These are phyloP conservation scores for Hippocampus kuda DNA, from an alignment of 2,797 vertebrate species.

Conservation along the genomic window DNA sequence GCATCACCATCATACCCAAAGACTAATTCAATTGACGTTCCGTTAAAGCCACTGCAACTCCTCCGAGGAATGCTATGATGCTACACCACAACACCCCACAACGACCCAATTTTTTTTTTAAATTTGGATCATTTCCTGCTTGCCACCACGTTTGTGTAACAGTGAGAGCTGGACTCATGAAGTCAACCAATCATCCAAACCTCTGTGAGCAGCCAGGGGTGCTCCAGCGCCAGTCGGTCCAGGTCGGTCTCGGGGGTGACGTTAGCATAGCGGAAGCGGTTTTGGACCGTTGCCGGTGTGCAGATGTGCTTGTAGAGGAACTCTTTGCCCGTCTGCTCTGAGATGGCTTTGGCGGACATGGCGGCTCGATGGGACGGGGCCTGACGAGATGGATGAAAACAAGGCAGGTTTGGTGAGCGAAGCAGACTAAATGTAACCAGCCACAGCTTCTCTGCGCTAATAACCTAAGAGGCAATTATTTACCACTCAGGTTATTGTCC, in stretches of 20 bases:
- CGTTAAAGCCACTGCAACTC: slow-evolving; percentile 7
- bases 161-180: background rate
- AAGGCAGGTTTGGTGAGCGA: background rate
- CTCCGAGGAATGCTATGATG: slow-evolving; percentile 8
- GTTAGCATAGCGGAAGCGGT: slow-evolving; percentile 83
- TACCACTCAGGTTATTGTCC: background rate
- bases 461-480: slow-evolving; percentile 2
- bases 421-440: background rate
- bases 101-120: no score
- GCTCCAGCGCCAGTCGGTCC: slow-evolving; percentile 73
- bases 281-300: slow-evolving; percentile 83
- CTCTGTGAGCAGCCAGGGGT: slow-evolving; percentile 89
- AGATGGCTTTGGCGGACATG: slow-evolving; percentile 76
- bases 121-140: background rate
- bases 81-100: no score
- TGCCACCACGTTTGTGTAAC: no score
- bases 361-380: slow-evolving; percentile 14
- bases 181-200: slow-evolving; percentile 54
- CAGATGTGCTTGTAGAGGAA: slow-evolving; percentile 92
- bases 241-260: slow-evolving; percentile 65
- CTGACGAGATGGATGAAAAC: background rate
- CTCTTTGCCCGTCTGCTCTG: slow-evolving; percentile 85
- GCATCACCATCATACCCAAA: slow-evolving; percentile 15
- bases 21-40: slow-evolving; percentile 29
- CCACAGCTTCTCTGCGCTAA: background rate